phyloP scores from a whole-genome alignment of 2,888 invertebrate species.

The Hyposoter dolosus region DNA sequence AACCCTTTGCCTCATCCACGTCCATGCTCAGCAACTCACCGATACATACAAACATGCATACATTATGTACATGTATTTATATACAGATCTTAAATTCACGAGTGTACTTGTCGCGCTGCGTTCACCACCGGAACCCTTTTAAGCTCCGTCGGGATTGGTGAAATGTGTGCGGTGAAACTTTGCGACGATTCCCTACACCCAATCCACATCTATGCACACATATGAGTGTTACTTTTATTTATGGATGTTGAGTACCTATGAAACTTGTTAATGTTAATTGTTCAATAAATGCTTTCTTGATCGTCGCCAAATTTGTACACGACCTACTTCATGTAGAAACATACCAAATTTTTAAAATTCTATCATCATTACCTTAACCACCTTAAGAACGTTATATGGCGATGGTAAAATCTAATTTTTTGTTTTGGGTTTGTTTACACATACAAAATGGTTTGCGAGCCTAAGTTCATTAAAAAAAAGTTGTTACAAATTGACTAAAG shows the following conservation, averaged over 20 bases:
- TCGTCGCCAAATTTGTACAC: constrained; percentile 14
- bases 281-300: background rate
- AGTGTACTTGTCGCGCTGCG: constrained; percentile 60
- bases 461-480: too few relatives aligned
- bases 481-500: too few relatives aligned
- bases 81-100: constrained; percentile 53
- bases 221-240: background rate
- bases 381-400: too few relatives aligned
- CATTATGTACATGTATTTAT: constrained; percentile 34
- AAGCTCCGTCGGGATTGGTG: constrained; percentile 67
- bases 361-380: too few relatives aligned
- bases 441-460: too few relatives aligned
- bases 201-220: background rate
- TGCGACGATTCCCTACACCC: constrained; percentile 35
- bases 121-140: constrained; percentile 69
- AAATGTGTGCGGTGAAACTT: constrained; percentile 63
- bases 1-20: constrained; percentile 65
- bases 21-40: constrained; percentile 44
- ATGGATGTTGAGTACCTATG: background rate
- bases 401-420: too few relatives aligned
- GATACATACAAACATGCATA: constrained; percentile 19
- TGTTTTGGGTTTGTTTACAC: too few relatives aligned
- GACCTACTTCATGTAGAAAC: too few relatives aligned
- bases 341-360: too few relatives aligned
- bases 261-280: background rate